phyloP scores from a whole-genome alignment of 2,113 vertebrate species.

The Entomyzon cyanotis region DNA sequence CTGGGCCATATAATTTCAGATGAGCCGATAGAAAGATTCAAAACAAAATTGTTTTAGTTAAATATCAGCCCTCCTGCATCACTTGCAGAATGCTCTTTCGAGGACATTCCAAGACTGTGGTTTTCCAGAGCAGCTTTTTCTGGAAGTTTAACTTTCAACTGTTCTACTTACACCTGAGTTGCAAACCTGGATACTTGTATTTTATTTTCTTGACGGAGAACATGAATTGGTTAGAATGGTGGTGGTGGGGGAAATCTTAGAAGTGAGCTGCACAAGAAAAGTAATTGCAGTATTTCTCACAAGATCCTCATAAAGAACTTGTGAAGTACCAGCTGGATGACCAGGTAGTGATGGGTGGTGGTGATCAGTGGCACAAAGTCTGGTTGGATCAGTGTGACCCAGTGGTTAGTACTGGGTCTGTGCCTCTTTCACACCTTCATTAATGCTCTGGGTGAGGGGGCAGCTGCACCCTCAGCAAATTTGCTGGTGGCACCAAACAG shows the following conservation, averaged over 20 bases:
- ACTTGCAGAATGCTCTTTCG: background rate
- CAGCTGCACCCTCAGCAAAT: background rate
- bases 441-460: fast-evolving
- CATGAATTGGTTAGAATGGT: background rate
- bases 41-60: background rate
- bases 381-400: background rate
- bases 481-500: background rate
- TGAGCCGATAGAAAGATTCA: background rate
- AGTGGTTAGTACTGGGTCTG: background rate
- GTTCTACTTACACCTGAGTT: background rate
- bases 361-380: background rate
- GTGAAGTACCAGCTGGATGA: background rate
- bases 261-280: background rate
- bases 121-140: background rate
- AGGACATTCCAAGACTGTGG: background rate
- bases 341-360: background rate
- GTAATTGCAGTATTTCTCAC: background rate
- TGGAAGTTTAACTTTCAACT: background rate
- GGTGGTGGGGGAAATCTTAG: fast-evolving
- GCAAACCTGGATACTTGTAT: background rate
- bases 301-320: background rate
- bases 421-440: background rate
- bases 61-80: background rate
- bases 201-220: background rate
- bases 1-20: background rate